A percentile compares a stretch with the other conserved stretches of the same genome.
Evolutionary conservation across 2,888 invertebrate genomes (phyloP).

Genomic region (Apamea crenata): DNA sequence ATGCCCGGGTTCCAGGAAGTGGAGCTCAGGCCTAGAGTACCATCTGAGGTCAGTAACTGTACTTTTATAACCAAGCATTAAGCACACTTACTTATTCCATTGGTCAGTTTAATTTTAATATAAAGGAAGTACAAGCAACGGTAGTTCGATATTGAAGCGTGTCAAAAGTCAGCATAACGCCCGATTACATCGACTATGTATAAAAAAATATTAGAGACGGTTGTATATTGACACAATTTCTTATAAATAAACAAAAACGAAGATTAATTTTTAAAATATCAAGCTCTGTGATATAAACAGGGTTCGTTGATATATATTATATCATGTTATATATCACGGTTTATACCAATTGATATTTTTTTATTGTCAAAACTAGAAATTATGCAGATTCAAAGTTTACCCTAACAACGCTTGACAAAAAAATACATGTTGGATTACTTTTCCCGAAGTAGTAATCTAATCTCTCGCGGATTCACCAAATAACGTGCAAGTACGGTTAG

Average conservation of each 20-base stretch:
- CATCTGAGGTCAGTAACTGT: constrained; percentile 83
- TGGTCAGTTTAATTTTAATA: constrained; percentile 2
- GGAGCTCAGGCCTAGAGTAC: constrained; percentile 84
- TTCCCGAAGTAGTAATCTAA: too few species aligned
- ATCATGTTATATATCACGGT: too few species aligned
- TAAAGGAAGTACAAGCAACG: constrained; percentile 25
- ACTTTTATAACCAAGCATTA: constrained; percentile 24
- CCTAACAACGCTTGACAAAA: not conserved
- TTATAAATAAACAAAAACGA: constrained; percentile 8
- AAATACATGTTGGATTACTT: not conserved
- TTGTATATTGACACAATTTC: constrained; percentile 43
- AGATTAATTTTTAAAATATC: not conserved
- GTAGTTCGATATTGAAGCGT: constrained; percentile 19
- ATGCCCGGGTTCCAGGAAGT: constrained; percentile 89
- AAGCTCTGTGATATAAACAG: not conserved
- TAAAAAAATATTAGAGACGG: constrained; percentile 32
- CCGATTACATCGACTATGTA: constrained; percentile 37
- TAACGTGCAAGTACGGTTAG: too few species aligned
- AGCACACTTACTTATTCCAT: not conserved
- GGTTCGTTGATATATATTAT: too few species aligned
- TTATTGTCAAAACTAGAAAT: too few species aligned
- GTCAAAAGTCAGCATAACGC: constrained; percentile 52
- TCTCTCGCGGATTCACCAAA: too few species aligned
- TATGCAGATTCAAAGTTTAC: too few species aligned
- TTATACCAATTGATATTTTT: too few species aligned